Base-by-base conservation (phyloP, 1,140 invertebrate species). In the Aphelenchoides besseyi region DNA sequence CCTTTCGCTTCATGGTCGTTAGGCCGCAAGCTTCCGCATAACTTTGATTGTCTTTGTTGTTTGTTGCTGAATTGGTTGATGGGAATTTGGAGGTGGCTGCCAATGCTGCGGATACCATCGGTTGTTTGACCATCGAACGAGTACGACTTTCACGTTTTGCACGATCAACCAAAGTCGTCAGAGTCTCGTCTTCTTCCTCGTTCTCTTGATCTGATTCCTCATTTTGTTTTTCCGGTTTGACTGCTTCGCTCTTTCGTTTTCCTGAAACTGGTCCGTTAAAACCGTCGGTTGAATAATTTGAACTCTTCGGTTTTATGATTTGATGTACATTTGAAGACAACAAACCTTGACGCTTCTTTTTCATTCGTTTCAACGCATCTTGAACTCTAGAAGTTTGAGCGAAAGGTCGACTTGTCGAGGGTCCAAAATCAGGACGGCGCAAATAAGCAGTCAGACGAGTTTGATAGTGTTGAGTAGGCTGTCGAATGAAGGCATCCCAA, bases 401-500 rank as follows among this genome's bases (percentile, higher is more conserved):
- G 16, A 78, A n/a, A 16, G 57, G 9, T 30, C 32, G 26, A 69
- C 16, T 30, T 30, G 61, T 54, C 73, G 23, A 29, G 16, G 9
- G n/a, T 18, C 54, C 41, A 16, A 18, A 26, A 28, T 77, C 36
- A 12, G 8, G 62, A n/a, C 12, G 26, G 28, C 12, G 18, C 52
- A 28, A 37, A 72, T 80, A 77, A 5, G 75, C 57, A 32, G 55
- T 52, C 28, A 77, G 76, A 53, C 69, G 28, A 12, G 62, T 74
- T 71, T 77, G 76, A 68, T 78, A 77, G 12, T 18, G 29, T 59
- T 74, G 76, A 8, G 26, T 64, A 2, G 64, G 12, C 69, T n/a
- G 23, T 12, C 26, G 23, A n/a, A 80, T 74, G 41, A 80, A 80
- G 5, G 66, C 64, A 63, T 82, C 71, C 80, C 82, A 84, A 54